Base-by-base conservation (phyloP, 2,797 vertebrate species). In the Neoniphon sammara region DNA sequence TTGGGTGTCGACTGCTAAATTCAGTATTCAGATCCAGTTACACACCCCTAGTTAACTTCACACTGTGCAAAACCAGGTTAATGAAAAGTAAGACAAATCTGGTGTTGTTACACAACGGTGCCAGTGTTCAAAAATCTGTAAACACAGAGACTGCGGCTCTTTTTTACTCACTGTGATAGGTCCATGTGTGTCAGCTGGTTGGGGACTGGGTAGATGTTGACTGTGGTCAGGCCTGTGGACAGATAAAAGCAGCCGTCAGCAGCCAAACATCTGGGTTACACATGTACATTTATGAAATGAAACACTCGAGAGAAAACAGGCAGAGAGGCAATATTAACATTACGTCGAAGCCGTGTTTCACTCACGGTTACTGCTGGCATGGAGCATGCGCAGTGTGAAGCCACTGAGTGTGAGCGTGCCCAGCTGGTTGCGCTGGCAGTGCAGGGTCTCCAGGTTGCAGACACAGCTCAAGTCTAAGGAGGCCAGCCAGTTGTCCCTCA, bases 361-460 rank as follows among this genome's bases (percentile, higher is more conserved):
- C 96, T 89, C 92, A 99, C 97, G 87, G 91, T 99, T 99, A 66
- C 88, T 94, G 89, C 44, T 92, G 88, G 95, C 95, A 10, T 95
- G 94, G 62, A 99, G 93, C 53, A 93, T 93, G 77, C 96, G 95
- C 82, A 99, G 94, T n/a, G 93, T 93, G 83, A 97, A 97, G 64
- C 97, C 97, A 2, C 96, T 96, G 82, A 98, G 93, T 0, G 95
- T 96, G 77, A 99, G 94, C 27, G 95, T 93, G 84, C 89, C 93
- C 90, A 99, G 93, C 75, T 94, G 94, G 91, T 98, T 99, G 66
- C 96, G 94, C 72, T 98, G 96, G 52, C 97, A 98, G 88, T 96
- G 94, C 84, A 99, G 91, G 73, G 94, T 96, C 88, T 98, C 97
- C 93, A 99, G 91, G 90, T 89, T 95, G 89, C 95, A 94, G 77